Evolutionary conservation across 2,888 invertebrate genomes (phyloP).

Genomic region (Cryptocephalus moraei): DNA sequence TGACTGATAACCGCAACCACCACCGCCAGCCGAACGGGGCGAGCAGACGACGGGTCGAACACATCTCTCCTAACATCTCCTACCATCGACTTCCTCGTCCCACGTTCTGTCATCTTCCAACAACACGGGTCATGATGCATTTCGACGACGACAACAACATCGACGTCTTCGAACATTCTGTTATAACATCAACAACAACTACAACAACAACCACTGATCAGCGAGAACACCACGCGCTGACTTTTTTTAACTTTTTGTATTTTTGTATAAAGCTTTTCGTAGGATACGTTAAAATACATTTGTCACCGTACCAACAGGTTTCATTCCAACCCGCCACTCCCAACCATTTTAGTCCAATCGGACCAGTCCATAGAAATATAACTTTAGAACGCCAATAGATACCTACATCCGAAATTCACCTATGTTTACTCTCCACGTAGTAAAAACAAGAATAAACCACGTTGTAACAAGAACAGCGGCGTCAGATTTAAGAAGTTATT

Average conservation of each 20-base stretch:
- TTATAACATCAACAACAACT: constrained; percentile 15
- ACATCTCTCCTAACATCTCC: constrained; percentile 10
- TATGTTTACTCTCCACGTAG: no score
- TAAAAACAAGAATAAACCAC: no score
- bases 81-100: constrained; percentile 11
- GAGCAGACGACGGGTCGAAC: constrained; percentile 4
- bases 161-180: constrained; percentile 8
- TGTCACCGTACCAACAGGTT: constrained; percentile 36
- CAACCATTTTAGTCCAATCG: no score
- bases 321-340: no score
- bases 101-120: constrained; percentile 20
- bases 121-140: constrained; percentile 39
- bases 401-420: no score
- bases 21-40: not conserved
- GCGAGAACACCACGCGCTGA: constrained; percentile 25
- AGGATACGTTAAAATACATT: constrained; percentile 43
- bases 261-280: constrained; percentile 42
- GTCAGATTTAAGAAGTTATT: no score
- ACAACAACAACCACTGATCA: constrained; percentile 15
- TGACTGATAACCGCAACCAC: constrained; percentile 23
- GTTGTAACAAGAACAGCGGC: no score
- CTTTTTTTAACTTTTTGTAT: constrained; percentile 16
- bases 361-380: no score
- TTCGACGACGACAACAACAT: constrained; percentile 21
- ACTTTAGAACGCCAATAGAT: no score